Percentiles rank a stretch among this genome's conserved stretches.
Evolutionary conservation across 2,888 invertebrate species (phyloP).

Genomic region (Linhomoeus sp.): DNA sequence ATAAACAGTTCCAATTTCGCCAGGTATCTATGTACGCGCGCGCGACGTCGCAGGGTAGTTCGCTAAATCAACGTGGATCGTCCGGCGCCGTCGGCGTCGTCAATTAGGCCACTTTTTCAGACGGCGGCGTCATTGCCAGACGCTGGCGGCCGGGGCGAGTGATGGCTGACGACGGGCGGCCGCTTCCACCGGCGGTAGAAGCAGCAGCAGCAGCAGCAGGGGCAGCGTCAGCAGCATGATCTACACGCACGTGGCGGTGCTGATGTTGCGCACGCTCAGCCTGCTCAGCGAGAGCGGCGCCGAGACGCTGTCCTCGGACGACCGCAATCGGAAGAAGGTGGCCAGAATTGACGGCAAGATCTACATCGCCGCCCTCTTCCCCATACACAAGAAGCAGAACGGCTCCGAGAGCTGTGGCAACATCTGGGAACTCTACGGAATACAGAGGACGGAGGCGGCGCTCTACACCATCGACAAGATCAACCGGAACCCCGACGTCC

Average conservation of each 20-base stretch:
- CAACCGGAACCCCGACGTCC: constrained; percentile 40
- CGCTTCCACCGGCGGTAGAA: no score
- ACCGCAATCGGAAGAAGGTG: constrained; percentile 20
- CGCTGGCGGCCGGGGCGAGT: no score
- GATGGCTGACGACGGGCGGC: no score
- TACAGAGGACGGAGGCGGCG: constrained; percentile 40
- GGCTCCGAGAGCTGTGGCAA: constrained; percentile 46
- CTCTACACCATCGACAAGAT: constrained; percentile 40
- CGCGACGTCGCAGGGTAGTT: no score
- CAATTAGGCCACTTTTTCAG: no score
- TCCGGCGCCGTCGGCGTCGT: no score
- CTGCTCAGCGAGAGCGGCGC: constrained; percentile 23
- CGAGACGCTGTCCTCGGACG: constrained; percentile 12
- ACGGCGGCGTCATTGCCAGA: no score
- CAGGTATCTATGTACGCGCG: no score
- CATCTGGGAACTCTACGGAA: constrained; percentile 53
- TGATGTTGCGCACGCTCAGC: constrained; percentile 23
- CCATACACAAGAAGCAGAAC: constrained; percentile 48
- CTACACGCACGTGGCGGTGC: constrained; percentile 14
- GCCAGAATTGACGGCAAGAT: constrained; percentile 24
- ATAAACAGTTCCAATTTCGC: no score
- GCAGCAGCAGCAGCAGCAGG: no score
- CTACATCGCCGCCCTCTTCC: constrained; percentile 26
- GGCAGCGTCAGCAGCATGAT: constrained; percentile 10
- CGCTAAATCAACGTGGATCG: no score